phyloP scores from a whole-genome alignment of 2,888 invertebrate genomes.

The Amphipyra berbera region DNA sequence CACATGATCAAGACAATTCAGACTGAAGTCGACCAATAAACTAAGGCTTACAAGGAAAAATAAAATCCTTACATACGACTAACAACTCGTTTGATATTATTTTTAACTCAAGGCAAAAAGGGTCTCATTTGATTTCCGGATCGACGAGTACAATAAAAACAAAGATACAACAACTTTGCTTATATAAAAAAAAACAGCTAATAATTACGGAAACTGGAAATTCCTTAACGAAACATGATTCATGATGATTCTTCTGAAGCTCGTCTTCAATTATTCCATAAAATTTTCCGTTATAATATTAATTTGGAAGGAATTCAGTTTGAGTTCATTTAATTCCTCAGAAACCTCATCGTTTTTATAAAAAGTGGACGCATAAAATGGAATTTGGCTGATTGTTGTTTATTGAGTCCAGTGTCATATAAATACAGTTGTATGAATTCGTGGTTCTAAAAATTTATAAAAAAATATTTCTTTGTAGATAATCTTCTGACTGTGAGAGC shows the following conservation, averaged over 20 bases:
- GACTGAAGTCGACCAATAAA: constrained; percentile 32
- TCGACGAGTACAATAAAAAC: constrained; percentile 24
- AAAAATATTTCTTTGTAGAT: too few relatives aligned
- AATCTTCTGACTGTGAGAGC: too few relatives aligned
- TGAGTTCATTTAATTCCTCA: constrained; percentile 32
- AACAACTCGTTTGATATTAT: constrained; percentile 48
- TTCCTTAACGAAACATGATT: too few relatives aligned
- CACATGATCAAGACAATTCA: constrained; percentile 61
- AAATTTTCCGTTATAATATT: not conserved
- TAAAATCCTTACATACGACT: constrained; percentile 37
- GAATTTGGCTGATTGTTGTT: constrained; percentile 1
- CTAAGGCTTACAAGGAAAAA: constrained; percentile 57
- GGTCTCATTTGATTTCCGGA: constrained; percentile 53
- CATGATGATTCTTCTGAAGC: too few relatives aligned
- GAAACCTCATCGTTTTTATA: constrained; percentile 2
- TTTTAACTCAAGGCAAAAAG: constrained; percentile 60
- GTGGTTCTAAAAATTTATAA: too few relatives aligned
- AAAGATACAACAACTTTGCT: constrained; percentile 4
- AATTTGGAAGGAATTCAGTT: not conserved
- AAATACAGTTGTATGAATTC: too few relatives aligned
- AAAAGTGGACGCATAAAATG: not conserved
- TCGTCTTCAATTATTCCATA: too few relatives aligned
- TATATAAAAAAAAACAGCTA: not conserved
- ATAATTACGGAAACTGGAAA: constrained; percentile 1
- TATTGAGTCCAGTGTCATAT: not conserved